Base-by-base conservation (phyloP, 2,797 vertebrate genomes). In the Moxostoma hubbsi region DNA sequence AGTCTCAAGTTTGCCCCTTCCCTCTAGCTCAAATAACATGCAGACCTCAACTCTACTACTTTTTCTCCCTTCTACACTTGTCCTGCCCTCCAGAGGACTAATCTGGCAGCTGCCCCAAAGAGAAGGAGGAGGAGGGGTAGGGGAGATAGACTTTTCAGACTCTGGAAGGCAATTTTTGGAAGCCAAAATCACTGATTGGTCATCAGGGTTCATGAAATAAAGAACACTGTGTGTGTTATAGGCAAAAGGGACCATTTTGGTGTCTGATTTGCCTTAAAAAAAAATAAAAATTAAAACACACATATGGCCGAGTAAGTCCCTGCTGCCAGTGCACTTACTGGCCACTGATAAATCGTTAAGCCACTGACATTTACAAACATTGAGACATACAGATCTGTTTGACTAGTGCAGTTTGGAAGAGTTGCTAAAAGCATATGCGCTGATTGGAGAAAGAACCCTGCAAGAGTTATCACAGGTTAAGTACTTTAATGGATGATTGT, bases 331-430 rank as follows among this genome's bases (percentile, higher is more conserved):
- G 88, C 87, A 89, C 89, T 89, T 89, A 89, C 86, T 87, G 91
- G 87, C 86, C 83, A 74, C 91, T 91, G 93, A 94, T 93, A 94
- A 93, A 94, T 92, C 90, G 90, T 94, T 93, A 88, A 87, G 91
- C 90, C 94, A 94, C 91, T 86, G 88, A 85, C 89, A 61, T 85
- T 89, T 90, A 92, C 93, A 95, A 94, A 94, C 91, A 94, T 79
- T 91, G 91, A 87, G 85, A 87, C 90, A 91, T 88, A 90, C 90
- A 87, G 86, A 71, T 86, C 66, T 95, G 92, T 95, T 95, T 94
- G 88, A 90, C 90, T 77, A 93, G 90, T 5, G 83, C 89, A 86
- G 87, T 84, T 85, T 82, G 82, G 86, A 91, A 89, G 85, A 92
- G 89, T 88, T 83, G 88, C 91, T 94, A 94, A 94, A 94, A 93